These are phyloP conservation scores for Agrochola macilenta DNA, from an alignment of 2,888 invertebrate species.

Conservation along the genomic window DNA sequence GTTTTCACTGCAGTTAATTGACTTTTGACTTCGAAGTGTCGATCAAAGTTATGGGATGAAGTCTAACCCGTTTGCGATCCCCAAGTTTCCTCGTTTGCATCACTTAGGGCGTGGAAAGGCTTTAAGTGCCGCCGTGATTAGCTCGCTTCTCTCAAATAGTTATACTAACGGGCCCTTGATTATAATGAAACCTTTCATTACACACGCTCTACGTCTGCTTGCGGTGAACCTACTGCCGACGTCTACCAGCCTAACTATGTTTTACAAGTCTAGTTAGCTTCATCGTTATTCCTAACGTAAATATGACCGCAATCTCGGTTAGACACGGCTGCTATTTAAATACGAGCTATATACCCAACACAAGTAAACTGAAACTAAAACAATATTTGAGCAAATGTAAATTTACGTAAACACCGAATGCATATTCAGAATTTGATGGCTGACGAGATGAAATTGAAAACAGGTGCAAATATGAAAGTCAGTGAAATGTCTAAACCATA, in stretches of 20 bases:
- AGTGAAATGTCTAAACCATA: not conserved
- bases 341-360: slow-evolving; percentile 18
- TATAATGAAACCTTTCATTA: slow-evolving; percentile 77
- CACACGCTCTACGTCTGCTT: slow-evolving; percentile 48
- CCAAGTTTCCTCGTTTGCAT: slow-evolving; percentile 88
- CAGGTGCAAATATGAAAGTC: not conserved
- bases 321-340: slow-evolving; percentile 34
- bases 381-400: slow-evolving; percentile 28
- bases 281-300: slow-evolving; percentile 48
- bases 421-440: slow-evolving; percentile 20
- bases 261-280: slow-evolving; percentile 57
- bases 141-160: slow-evolving; percentile 74
- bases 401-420: slow-evolving; percentile 30
- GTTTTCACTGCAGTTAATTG: slow-evolving; percentile 74
- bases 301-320: slow-evolving; percentile 48
- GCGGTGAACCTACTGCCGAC: slow-evolving; percentile 38
- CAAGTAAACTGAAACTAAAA: slow-evolving; percentile 10
- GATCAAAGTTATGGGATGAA: slow-evolving; percentile 85
- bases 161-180: slow-evolving; percentile 73
- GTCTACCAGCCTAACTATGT: slow-evolving; percentile 49
- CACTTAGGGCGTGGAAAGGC: slow-evolving; percentile 84
- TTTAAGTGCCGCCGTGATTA: slow-evolving; percentile 83
- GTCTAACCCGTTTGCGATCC: slow-evolving; percentile 83
- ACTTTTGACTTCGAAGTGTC: slow-evolving; percentile 84
- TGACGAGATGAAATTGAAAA: slow-evolving; percentile 19